Percentiles rank a stretch among this genome's conserved stretches.
Conservation (phyloP, 2,888 invertebrate genomes). For the Peribatodes rhomboidaria region DNA sequence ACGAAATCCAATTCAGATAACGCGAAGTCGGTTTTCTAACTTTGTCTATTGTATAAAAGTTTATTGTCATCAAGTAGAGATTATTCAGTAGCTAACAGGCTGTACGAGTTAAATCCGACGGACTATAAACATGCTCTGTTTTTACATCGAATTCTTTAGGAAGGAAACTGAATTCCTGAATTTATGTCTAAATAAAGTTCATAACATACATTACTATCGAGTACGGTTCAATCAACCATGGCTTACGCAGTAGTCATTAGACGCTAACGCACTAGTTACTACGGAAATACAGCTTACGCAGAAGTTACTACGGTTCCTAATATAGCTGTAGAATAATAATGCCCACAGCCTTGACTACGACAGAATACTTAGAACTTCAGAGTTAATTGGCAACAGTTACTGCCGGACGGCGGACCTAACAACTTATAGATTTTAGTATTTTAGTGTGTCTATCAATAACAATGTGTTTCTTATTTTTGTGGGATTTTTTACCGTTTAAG, state of each 20-base stretch:
- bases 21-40: too few species aligned
- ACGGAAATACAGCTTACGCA: conserved; percentile 1
- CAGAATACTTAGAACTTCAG: not conserved
- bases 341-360: not conserved
- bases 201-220: too few species aligned
- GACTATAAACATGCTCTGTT: too few species aligned
- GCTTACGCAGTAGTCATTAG: not conserved
- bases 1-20: too few species aligned
- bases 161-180: too few species aligned
- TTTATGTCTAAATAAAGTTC: too few species aligned
- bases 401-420: not conserved
- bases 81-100: too few species aligned
- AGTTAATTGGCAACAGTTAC: not conserved
- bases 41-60: too few species aligned
- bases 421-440: not conserved
- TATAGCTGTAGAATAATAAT: not conserved
- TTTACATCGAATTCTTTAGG: too few species aligned
- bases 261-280: too few species aligned
- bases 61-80: too few species aligned
- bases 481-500: conserved; percentile 27
- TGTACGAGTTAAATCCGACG: too few species aligned
- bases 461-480: conserved; percentile 36
- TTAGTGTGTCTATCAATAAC: not conserved
- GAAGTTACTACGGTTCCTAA: not conserved
- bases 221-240: not conserved